Percentiles rank a stretch among this genome's conserved stretches.
These are phyloP conservation scores for Prosapia bicincta DNA, from an alignment of 2,888 invertebrate species.

Conservation along the genomic window DNA sequence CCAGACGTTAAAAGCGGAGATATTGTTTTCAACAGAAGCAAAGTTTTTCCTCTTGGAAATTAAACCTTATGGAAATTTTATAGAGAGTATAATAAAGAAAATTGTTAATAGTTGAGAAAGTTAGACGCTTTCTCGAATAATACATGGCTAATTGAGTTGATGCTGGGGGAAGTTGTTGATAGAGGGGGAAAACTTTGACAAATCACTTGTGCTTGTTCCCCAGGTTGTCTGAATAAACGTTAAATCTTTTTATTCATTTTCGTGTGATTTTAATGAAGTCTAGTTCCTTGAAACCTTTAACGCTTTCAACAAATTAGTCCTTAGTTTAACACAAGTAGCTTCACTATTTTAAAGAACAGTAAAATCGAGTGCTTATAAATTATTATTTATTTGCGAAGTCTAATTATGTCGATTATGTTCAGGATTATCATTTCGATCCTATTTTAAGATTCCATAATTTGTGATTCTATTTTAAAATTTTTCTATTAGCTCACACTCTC, in stretches of 20 bases:
- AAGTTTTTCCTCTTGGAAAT: neutral
- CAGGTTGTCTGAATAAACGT: neutral
- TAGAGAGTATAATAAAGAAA: neutral
- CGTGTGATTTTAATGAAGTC: no score
- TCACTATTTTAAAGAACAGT: no score
- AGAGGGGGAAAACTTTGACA: neutral
- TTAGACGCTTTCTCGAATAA: neutral
- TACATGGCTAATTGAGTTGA: neutral
- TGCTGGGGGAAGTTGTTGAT: neutral
- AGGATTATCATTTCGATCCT: no score
- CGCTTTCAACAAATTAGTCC: no score
- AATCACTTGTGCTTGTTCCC: neutral
- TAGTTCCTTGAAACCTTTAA: no score
- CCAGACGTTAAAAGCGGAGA: neutral
- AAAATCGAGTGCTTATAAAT: no score
- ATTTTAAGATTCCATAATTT: no score
- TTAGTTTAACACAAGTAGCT: no score
- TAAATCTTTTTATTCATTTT: neutral
- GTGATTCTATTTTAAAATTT: no score
- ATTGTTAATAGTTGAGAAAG: neutral
- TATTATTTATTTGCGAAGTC: no score
- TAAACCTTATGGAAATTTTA: constrained; percentile 2
- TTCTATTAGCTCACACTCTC: no score
- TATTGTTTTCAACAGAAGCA: neutral
- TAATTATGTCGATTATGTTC: no score